Conservation (phyloP, 1,140 invertebrate species). For the Drosophila mojavensis region DNA sequence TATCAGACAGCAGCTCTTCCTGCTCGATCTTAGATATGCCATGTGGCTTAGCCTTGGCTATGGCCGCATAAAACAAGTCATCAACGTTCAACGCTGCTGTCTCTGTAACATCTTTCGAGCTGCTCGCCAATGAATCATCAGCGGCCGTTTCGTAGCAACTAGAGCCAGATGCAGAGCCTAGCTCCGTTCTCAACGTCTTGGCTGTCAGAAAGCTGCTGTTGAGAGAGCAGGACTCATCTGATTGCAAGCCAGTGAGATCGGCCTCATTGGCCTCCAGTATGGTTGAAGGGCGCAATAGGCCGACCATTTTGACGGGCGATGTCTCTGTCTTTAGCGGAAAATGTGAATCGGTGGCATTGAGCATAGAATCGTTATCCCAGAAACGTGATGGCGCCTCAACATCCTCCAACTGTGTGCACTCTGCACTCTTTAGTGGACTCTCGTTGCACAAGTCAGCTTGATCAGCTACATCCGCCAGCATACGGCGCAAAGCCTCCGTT, state of each 20-base stretch:
- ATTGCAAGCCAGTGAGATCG: constrained; percentile 39
- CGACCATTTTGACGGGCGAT: constrained; percentile 80
- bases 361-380: constrained; percentile 61
- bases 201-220: constrained; percentile 62
- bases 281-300: constrained; percentile 74
- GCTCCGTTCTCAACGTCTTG: constrained; percentile 40
- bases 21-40: constrained; percentile 52
- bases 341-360: constrained; percentile 40
- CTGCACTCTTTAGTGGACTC: constrained; percentile 62
- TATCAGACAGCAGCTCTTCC: constrained; percentile 47
- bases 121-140: constrained; percentile 53
- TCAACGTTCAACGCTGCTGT: constrained; percentile 53
- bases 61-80: constrained; percentile 68
- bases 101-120: constrained; percentile 4
- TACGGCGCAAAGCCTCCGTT: constrained; percentile 54
- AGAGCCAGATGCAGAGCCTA: constrained; percentile 40
- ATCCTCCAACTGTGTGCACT: constrained; percentile 77
- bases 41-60: constrained; percentile 55
- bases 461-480: constrained; percentile 50
- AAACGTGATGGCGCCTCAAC: constrained; percentile 74
- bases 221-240: constrained; percentile 36
- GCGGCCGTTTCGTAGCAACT: constrained; percentile 75
- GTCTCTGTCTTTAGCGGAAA: constrained; percentile 29
- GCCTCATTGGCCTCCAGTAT: constrained; percentile 69
- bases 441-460: constrained; percentile 56